These are phyloP conservation scores for Dryas iulia DNA, from an alignment of 1,140 invertebrate species.

Conservation along the genomic window DNA sequence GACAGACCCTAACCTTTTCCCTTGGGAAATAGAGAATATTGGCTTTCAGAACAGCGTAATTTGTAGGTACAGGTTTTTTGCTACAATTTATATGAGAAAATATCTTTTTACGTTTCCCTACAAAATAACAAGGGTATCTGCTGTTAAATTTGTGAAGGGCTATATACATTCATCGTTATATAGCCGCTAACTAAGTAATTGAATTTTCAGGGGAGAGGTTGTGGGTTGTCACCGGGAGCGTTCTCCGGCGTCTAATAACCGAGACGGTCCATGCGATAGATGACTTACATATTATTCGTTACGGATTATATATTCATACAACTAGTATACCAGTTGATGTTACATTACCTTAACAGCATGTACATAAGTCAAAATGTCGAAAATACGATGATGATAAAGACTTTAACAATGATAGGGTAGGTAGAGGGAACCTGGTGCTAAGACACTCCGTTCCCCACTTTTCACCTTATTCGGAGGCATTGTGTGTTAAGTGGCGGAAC, in stretches of 20 bases:
- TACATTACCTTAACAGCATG: no score
- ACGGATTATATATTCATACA: neutral
- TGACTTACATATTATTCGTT: constrained; percentile 17
- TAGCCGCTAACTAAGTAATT: constrained; percentile 51
- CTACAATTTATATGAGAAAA: constrained; percentile 15
- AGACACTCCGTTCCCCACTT: no score
- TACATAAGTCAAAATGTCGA: no score
- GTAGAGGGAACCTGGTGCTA: no score
- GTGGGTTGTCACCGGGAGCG: constrained; percentile 40
- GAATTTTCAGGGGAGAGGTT: constrained; percentile 57
- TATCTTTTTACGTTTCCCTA: constrained; percentile 10
- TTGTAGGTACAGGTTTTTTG: constrained; percentile 16
- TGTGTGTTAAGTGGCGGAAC: no score
- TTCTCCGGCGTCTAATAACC: constrained; percentile 44
- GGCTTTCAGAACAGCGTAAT: constrained; percentile 24
- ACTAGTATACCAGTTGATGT: no score
- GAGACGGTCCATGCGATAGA: constrained; percentile 34
- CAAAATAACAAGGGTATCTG: constrained; percentile 8
- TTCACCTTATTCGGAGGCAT: no score
- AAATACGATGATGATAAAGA: no score
- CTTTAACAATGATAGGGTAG: no score
- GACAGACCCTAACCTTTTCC: constrained; percentile 30
- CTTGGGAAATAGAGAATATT: constrained; percentile 31
- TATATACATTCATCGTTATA: neutral
- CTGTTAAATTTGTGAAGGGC: constrained; percentile 1